Conservation (phyloP, 2,113 vertebrate genomes). For the Phylloscopus trochiloides region DNA sequence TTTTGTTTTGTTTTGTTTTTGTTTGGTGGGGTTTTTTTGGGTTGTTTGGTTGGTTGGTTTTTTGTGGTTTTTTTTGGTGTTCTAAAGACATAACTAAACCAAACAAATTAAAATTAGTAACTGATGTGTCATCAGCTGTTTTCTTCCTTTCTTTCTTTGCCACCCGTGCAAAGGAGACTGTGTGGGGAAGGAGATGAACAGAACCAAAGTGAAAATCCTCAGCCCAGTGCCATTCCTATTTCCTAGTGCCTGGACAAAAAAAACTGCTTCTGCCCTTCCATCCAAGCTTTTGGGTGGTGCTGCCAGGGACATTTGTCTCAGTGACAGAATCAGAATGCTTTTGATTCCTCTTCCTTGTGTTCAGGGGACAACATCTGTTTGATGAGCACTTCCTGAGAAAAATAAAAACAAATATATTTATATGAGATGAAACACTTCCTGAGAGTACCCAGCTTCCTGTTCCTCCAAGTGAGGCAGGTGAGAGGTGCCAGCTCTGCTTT, state of each 20-base stretch:
- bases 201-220: background rate
- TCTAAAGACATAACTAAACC: background rate
- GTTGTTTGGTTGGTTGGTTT: too few relatives aligned
- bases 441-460: background rate
- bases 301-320: background rate
- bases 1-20: too few relatives aligned
- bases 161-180: background rate
- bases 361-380: background rate
- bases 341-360: background rate
- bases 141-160: background rate
- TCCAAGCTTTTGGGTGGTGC: background rate
- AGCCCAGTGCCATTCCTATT: background rate
- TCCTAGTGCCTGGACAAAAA: background rate
- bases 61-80: background rate
- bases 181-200: background rate
- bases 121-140: constrained; percentile 17
- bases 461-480: background rate
- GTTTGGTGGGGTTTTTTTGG: too few relatives aligned
- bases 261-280: background rate
- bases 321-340: background rate
- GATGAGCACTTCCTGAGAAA: background rate
- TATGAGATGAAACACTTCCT: background rate
- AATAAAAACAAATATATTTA: too few relatives aligned
- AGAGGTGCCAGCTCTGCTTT: background rate
- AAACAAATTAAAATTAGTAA: constrained; percentile 46